phyloP scores from a whole-genome alignment of 2,113 vertebrate genomes.

The Pteronura brasiliensis region DNA sequence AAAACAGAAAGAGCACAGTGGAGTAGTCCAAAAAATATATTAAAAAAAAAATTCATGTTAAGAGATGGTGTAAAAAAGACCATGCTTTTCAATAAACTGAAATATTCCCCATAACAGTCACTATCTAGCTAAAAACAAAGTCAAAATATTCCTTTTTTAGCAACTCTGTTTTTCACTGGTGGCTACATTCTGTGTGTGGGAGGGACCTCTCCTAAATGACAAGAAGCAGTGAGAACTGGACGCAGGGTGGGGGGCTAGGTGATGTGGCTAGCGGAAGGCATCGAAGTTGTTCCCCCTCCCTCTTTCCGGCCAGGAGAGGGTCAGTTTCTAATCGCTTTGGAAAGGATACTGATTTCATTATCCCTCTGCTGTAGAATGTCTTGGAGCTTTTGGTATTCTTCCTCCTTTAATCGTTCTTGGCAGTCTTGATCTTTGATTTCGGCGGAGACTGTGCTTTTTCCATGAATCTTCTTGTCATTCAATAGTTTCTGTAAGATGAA shows the following conservation, averaged over 20 bases:
- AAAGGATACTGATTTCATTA: slow-evolving; percentile 98
- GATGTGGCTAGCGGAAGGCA: background rate
- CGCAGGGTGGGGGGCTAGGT: background rate
- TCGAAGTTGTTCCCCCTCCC: too few species aligned
- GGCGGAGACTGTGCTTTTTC: slow-evolving; percentile 17
- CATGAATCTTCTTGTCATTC: slow-evolving; percentile 64
- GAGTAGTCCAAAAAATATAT: slow-evolving; percentile 23
- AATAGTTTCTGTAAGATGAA: slow-evolving; percentile 82
- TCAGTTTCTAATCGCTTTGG: background rate
- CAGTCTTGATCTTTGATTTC: slow-evolving; percentile 33
- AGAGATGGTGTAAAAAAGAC: slow-evolving; percentile 24
- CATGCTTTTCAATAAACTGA: slow-evolving; percentile 23
- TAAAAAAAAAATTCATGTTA: background rate
- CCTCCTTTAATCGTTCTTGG: slow-evolving; percentile 14
- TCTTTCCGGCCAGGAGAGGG: background rate
- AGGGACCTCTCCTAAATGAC: background rate
- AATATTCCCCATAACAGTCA: slow-evolving; percentile 36
- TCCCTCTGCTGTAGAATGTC: slow-evolving; percentile 91
- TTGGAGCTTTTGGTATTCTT: slow-evolving; percentile 85
- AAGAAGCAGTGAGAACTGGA: slow-evolving; percentile 27
- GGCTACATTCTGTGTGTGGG: background rate
- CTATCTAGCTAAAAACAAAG: slow-evolving; percentile 63
- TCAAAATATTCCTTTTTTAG: slow-evolving; percentile 32
- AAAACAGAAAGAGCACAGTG: background rate
- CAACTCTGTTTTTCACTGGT: slow-evolving; percentile 13